These are phyloP conservation scores for Palaemon carinicauda DNA, from an alignment of 1,140 invertebrate genomes.

Conservation along the genomic window DNA sequence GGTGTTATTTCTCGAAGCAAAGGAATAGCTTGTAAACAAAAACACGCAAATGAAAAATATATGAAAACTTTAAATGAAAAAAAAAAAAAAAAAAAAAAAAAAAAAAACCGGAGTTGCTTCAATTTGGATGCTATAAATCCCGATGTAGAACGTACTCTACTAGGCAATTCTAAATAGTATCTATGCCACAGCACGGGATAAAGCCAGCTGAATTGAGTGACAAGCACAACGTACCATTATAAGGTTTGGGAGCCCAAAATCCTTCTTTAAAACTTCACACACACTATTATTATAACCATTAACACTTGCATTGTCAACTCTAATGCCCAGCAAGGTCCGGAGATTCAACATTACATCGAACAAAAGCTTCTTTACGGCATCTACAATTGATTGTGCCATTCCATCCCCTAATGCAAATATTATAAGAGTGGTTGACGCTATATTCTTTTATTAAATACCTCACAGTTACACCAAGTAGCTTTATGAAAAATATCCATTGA, in stretches of 20 bases:
- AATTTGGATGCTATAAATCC: too few species aligned
- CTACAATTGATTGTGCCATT: background rate
- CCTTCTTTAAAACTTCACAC: conserved; percentile 7
- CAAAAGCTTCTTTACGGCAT: conserved; percentile 16
- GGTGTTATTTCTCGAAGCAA: too few species aligned
- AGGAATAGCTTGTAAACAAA: too few species aligned
- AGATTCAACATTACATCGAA: background rate
- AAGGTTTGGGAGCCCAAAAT: conserved; percentile 17
- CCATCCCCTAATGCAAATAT: background rate
- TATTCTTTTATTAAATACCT: conserved; percentile 18
- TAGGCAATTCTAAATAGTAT: conserved; percentile 10
- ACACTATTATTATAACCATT: conserved; percentile 25
- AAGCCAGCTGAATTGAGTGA: conserved; percentile 15
- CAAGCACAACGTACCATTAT: conserved; percentile 28
- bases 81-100: too few species aligned
- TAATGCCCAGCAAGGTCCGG: background rate
- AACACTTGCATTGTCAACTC: conserved; percentile 25
- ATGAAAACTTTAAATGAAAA: too few species aligned
- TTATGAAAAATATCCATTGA: conserved; percentile 3
- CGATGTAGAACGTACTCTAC: too few species aligned
- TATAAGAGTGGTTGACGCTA: background rate
- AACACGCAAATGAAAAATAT: too few species aligned
- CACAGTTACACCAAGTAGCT: conserved; percentile 7
- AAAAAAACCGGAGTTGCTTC: too few species aligned
- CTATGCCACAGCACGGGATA: conserved; percentile 7